Percentiles rank a stretch among this genome's conserved stretches.
These are phyloP conservation scores for Drosophila acutilabella DNA, from an alignment of 2,888 invertebrate species.

Conservation along the genomic window DNA sequence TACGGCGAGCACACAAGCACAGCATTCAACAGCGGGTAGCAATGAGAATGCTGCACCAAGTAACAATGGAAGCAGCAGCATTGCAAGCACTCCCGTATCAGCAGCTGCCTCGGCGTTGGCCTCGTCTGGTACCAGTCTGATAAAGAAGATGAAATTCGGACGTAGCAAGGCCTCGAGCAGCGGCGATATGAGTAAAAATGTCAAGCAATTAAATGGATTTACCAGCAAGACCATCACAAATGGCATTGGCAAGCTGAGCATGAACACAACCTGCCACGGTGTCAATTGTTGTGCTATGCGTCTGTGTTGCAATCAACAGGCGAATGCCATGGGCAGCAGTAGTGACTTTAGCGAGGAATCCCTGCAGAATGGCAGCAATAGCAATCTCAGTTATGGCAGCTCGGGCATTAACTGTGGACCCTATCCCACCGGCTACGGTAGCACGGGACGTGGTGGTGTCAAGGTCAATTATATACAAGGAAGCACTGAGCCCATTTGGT, in stretches of 20 bases:
- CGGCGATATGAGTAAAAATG: constrained; percentile 85
- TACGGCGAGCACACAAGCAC: constrained; percentile 46
- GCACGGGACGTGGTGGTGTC: constrained; percentile 81
- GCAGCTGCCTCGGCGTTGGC: constrained; percentile 81
- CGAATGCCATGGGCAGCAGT: constrained; percentile 56
- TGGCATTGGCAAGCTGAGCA: constrained; percentile 83
- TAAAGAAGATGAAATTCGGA: constrained; percentile 85
- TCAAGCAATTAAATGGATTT: constrained; percentile 84
- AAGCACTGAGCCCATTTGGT: constrained; percentile 87
- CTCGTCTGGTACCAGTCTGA: constrained; percentile 81
- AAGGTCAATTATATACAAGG: constrained; percentile 59
- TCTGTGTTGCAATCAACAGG: constrained; percentile 70
- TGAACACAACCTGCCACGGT: constrained; percentile 86
- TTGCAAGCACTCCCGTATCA: constrained; percentile 68
- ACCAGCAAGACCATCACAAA: constrained; percentile 83
- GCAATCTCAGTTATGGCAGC: constrained; percentile 64
- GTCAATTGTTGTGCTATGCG: constrained; percentile 88
- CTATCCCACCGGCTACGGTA: constrained; percentile 82
- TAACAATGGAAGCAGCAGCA: constrained; percentile 74
- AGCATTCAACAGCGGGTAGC: constrained; percentile 30
- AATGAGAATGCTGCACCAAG: constrained; percentile 63
- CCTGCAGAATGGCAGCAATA: constrained; percentile 78
- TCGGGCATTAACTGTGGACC: constrained; percentile 30
- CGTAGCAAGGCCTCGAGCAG: constrained; percentile 85
- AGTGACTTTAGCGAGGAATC: constrained; percentile 81